Conservation (phyloP, 2,113 vertebrate species). For the Percina caprodes region DNA sequence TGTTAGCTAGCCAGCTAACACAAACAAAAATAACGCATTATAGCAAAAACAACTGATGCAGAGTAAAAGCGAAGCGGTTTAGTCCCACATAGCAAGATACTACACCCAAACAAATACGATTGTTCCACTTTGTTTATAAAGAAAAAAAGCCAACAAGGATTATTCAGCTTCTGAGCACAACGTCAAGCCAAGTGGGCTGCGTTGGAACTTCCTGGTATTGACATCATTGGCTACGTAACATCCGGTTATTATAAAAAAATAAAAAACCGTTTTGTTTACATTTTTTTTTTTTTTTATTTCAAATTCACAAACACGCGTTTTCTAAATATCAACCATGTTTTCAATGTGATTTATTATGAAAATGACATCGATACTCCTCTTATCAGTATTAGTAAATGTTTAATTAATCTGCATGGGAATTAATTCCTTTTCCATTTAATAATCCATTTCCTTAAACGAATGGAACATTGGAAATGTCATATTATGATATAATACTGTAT, state of each 20-base stretch:
- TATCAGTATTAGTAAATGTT: not conserved
- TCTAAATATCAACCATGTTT: not conserved
- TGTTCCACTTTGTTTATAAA: not conserved
- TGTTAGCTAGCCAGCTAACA: constrained; percentile 53
- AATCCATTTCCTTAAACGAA: not conserved
- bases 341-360: not conserved
- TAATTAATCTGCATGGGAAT: not conserved
- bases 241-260: constrained; percentile 41
- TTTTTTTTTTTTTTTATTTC: not conserved
- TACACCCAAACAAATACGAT: rapidly evolving
- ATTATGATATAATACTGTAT: not conserved
- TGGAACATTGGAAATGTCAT: not conserved
- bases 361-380: not conserved
- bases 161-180: not conserved
- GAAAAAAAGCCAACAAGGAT: not conserved
- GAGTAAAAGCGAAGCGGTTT: not conserved
- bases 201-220: constrained; percentile 59
- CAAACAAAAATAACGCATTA: not conserved
- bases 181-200: constrained; percentile 4
- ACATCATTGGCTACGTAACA: constrained; percentile 35
- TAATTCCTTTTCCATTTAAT: not conserved
- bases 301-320: not conserved
- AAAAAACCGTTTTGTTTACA: not conserved
- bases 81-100: rapidly evolving
- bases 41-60: not conserved